Conservation (phyloP, 2,113 vertebrate species). For the Etia nguti region DNA sequence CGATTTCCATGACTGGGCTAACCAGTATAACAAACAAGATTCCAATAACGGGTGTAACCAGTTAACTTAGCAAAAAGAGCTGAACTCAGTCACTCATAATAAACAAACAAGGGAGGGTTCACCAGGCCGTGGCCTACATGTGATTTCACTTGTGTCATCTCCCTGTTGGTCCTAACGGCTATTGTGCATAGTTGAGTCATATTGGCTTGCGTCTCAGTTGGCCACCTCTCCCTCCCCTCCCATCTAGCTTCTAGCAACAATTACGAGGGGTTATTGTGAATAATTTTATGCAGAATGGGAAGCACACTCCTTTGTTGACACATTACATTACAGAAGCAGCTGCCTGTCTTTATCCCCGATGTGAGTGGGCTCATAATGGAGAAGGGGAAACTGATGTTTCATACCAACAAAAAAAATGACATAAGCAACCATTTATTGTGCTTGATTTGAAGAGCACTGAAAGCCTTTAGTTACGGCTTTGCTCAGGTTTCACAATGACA, state of each 20-base stretch:
- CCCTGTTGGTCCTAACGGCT: conserved; percentile 11
- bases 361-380: not conserved
- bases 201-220: not conserved
- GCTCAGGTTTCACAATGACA: conserved; percentile 26
- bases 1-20: not conserved
- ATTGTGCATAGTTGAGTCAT: conserved; percentile 49
- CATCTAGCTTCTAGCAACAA: not conserved
- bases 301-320: not conserved
- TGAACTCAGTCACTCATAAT: not conserved
- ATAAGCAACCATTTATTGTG: not conserved
- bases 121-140: not conserved
- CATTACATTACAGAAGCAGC: not conserved
- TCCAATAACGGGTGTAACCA: not conserved
- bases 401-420: not conserved
- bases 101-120: conserved; percentile 25
- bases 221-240: not conserved
- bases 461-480: conserved; percentile 17
- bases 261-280: not conserved
- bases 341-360: not conserved
- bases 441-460: not conserved
- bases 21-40: not conserved
- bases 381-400: not conserved
- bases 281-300: not conserved
- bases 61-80: not conserved
- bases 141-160: not conserved